Base-by-base conservation (phyloP, 2,797 vertebrate genomes). In the Uromys caudimaculatus region DNA sequence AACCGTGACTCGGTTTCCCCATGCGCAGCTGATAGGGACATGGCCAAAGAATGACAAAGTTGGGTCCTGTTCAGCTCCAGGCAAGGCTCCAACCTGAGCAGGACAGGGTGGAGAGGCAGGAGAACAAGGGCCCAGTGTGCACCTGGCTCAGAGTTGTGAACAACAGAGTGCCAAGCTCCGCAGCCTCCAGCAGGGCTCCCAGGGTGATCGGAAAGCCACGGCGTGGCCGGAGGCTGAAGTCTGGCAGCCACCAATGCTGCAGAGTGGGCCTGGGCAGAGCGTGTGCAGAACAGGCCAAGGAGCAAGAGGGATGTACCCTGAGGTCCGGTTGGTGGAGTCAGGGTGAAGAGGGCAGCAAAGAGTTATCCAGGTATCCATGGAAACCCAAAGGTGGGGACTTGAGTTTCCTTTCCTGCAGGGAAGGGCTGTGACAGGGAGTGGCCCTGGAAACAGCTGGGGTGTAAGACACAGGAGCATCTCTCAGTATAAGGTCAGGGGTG, bases 111-210 rank as follows among this genome's bases (percentile, higher is more conserved):
- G n/a, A 44, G 78, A 62, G 21, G 88, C 41, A 2, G 52, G 89
- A 90, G 88, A 94, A 97, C 93, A 97, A 95, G 93, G 86, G 73
- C 64, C 54, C 85, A 77, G 88, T 96, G 93, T 96, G 77, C 75
- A 67, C 32, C 0, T 19, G 85, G 60, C 35, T 5, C 5, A 3
- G 87, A 44, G 41, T 64, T 1, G 27, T 0, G 87, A 52, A 77
- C 10, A 3, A 4, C 2, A 13, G 84, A 52, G 81, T 7, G 3
- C 14, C 5, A 3, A 44, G 85, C 71, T 73, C 91, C 67, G 1
- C 47, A 10, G 76, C 91, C 95, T 94, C 94, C 90, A 58, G 97
- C n/a, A 24, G 6, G 85, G 50, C 10, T 52, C 62, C 10, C 4
- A 14, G 67, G 41, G 50, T 56, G 67, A 88, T 13, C 50, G 41